These are phyloP conservation scores for Megathymus violae DNA, from an alignment of 1,140 invertebrate genomes.

Conservation along the genomic window DNA sequence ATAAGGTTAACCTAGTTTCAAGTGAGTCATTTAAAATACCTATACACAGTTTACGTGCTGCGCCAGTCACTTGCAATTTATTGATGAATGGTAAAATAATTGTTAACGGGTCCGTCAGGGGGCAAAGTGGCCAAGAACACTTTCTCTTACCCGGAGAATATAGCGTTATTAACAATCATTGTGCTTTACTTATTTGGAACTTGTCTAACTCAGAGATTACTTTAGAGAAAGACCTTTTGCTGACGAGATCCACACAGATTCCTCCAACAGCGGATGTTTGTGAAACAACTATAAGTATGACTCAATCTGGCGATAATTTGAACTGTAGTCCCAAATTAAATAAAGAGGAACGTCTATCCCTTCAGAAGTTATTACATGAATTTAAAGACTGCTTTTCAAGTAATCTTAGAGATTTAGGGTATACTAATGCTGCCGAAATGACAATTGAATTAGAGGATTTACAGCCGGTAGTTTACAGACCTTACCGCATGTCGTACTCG, in stretches of 20 bases:
- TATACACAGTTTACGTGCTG: slow-evolving; percentile 18
- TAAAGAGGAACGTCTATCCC: too few species aligned
- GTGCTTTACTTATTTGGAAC: slow-evolving; percentile 34
- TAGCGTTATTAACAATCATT: slow-evolving; percentile 13
- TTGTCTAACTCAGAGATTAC: background rate
- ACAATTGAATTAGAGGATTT: too few species aligned
- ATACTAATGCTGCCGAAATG: too few species aligned
- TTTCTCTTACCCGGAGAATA: slow-evolving; percentile 39
- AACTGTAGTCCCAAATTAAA: too few species aligned
- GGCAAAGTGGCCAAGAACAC: slow-evolving; percentile 33
- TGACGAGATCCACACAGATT: slow-evolving; percentile 18
- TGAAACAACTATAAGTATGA: slow-evolving; percentile 6
- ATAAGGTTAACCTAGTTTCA: slow-evolving; percentile 20
- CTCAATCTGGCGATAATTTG: too few species aligned
- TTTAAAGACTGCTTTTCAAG: too few species aligned
- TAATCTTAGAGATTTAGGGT: too few species aligned
- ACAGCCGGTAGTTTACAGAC: too few species aligned
- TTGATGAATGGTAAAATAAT: slow-evolving; percentile 6
- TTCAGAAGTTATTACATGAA: too few species aligned
- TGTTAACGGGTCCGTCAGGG: slow-evolving; percentile 34
- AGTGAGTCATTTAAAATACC: slow-evolving; percentile 1
- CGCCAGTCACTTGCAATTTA: slow-evolving; percentile 20
- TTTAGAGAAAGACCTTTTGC: slow-evolving; percentile 14
- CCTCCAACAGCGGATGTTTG: slow-evolving; percentile 1
- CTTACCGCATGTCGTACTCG: too few species aligned